These are phyloP conservation scores for Scomberomorus guttatus DNA, from an alignment of 2,797 vertebrate genomes.

Conservation along the genomic window DNA sequence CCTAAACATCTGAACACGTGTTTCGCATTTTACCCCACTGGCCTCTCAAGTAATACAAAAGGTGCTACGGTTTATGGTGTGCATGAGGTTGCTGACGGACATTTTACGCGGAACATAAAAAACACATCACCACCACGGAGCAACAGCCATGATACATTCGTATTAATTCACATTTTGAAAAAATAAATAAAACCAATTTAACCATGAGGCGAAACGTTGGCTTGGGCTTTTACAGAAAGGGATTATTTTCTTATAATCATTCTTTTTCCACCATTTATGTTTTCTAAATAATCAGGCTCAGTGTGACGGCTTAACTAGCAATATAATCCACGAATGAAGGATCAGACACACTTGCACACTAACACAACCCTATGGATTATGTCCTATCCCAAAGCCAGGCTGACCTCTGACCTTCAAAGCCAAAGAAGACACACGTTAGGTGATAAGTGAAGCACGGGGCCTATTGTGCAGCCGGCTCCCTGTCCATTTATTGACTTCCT, in stretches of 20 bases:
- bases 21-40: constrained; percentile 48
- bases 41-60: constrained; percentile 36
- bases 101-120: constrained; percentile 61
- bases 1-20: constrained; percentile 57
- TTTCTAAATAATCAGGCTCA: constrained; percentile 50
- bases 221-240: constrained; percentile 3
- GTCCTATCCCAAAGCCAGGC: constrained; percentile 61
- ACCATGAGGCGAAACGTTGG: constrained; percentile 25
- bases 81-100: constrained; percentile 61
- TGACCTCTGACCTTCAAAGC: constrained; percentile 78
- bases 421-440: constrained; percentile 75
- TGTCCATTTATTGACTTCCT: constrained; percentile 87
- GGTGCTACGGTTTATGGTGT: constrained; percentile 52
- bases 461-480: constrained; percentile 72
- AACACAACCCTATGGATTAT: constrained; percentile 47
- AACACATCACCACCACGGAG: constrained; percentile 51
- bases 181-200: constrained; percentile 55
- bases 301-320: constrained; percentile 25
- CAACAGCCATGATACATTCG: constrained; percentile 38
- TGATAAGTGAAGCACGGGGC: constrained; percentile 77
- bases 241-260: constrained; percentile 29
- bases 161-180: constrained; percentile 48
- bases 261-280: constrained; percentile 32
- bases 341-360: background rate
- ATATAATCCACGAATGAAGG: constrained; percentile 23